These are phyloP conservation scores for Lepus americanus DNA, from an alignment of 2,113 vertebrate species.

Conservation along the genomic window DNA sequence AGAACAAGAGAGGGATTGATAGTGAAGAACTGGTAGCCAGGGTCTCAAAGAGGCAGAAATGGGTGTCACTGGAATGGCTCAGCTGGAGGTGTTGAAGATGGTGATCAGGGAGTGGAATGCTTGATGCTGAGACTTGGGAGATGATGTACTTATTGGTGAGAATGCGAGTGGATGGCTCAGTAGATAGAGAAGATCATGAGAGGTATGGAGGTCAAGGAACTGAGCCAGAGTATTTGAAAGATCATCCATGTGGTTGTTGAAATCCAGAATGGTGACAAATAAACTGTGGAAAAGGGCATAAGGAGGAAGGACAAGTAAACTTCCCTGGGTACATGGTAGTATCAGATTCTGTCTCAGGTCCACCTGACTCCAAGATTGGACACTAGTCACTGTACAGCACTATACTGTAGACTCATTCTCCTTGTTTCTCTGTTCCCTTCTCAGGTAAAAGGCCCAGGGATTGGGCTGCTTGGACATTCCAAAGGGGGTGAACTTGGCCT, in stretches of 20 bases:
- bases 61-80: too few relatives aligned
- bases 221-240: neutral
- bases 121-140: neutral
- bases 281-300: neutral
- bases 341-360: neutral
- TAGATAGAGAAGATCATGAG: neutral
- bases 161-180: neutral
- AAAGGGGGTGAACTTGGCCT: constrained; percentile 92
- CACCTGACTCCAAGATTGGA: neutral
- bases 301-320: neutral
- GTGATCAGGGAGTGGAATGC: too few relatives aligned
- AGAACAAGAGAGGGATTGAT: too few relatives aligned
- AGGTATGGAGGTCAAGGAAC: neutral
- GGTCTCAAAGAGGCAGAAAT: too few relatives aligned
- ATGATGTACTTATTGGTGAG: neutral
- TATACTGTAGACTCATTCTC: neutral
- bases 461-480: constrained; percentile 92
- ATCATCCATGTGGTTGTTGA: neutral
- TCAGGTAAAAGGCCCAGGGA: constrained; percentile 89
- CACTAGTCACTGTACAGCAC: neutral
- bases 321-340: neutral
- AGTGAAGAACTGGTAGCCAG: too few relatives aligned
- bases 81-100: too few relatives aligned
- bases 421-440: constrained; percentile 57
- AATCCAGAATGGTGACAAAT: neutral